Evolutionary conservation across 1,140 invertebrate genomes (phyloP).

Genomic region (Proctacanthus coquilletti): DNA sequence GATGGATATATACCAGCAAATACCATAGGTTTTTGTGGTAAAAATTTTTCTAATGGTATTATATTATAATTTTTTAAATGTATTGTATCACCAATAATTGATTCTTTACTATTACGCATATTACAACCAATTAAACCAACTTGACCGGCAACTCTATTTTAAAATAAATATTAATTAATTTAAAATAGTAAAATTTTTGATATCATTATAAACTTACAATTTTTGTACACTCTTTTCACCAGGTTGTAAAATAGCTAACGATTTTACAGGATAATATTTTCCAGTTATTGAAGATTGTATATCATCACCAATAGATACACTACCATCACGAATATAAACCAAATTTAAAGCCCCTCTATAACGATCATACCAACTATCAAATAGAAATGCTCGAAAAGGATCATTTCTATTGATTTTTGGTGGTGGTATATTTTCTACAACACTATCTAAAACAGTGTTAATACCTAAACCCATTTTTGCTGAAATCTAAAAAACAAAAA

Average conservation of each 20-base stretch:
- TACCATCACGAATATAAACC: slow-evolving; percentile 63
- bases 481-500: slow-evolving; percentile 60
- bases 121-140: slow-evolving; percentile 62
- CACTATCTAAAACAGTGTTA: slow-evolving; percentile 52
- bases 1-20: slow-evolving; percentile 89
- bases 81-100: slow-evolving; percentile 75
- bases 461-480: slow-evolving; percentile 81
- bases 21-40: slow-evolving; percentile 70
- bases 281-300: slow-evolving; percentile 46
- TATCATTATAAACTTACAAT: slow-evolving; percentile 30
- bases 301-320: slow-evolving; percentile 47
- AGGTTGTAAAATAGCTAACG: slow-evolving; percentile 66
- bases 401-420: slow-evolving; percentile 43
- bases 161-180: slow-evolving; percentile 1
- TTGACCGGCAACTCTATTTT: slow-evolving; percentile 33
- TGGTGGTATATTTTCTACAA: slow-evolving; percentile 64
- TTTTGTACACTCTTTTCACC: slow-evolving; percentile 48
- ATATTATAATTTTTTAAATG: slow-evolving; percentile 30
- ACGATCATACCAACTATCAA: slow-evolving; percentile 89
- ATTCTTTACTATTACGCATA: slow-evolving; percentile 63
- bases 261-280: slow-evolving; percentile 63
- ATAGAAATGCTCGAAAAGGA: slow-evolving; percentile 66
- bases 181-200: slow-evolving; percentile 1
- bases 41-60: slow-evolving; percentile 45
- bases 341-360: slow-evolving; percentile 73